These are phyloP conservation scores for Ceratitis capitata DNA, from an alignment of 1,140 invertebrate species.

Conservation along the genomic window DNA sequence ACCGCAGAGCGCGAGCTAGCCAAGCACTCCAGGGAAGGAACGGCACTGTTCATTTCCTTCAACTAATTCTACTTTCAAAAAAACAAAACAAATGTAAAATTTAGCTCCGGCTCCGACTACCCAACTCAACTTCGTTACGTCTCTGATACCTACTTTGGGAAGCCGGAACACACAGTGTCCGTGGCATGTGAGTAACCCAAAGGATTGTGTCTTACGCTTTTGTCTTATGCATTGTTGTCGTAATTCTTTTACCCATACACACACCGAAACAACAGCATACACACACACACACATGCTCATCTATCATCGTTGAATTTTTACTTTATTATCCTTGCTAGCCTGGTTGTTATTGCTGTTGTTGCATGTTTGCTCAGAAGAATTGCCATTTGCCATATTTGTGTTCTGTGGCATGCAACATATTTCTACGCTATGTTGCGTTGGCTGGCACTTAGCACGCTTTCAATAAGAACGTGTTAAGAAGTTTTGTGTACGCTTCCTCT, in stretches of 20 bases:
- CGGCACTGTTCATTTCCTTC: too few species aligned
- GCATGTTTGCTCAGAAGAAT: slow-evolving; percentile 14
- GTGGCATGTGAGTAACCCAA: slow-evolving; percentile 21
- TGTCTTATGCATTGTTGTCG: not conserved
- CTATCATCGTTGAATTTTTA: slow-evolving; percentile 11
- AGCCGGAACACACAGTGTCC: not conserved
- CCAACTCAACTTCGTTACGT: too few species aligned
- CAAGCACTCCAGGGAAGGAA: too few species aligned
- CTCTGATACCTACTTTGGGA: too few species aligned
- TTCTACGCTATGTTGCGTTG: not conserved
- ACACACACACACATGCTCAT: not conserved
- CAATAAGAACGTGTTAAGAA: slow-evolving; percentile 26
- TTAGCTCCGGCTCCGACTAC: too few species aligned
- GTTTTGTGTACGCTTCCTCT: not conserved
- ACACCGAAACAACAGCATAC: not conserved
- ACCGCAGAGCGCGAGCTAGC: too few species aligned
- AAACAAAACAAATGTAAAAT: too few species aligned
- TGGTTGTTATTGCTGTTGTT: not conserved
- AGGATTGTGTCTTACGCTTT: not conserved
- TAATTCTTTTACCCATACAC: not conserved
- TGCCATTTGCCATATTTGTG: slow-evolving; percentile 28
- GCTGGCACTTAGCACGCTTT: slow-evolving; percentile 11
- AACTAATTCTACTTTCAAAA: too few species aligned
- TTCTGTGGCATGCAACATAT: slow-evolving; percentile 11
- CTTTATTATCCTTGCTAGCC: not conserved